These are phyloP conservation scores for Agrotis exclamationis DNA, from an alignment of 2,888 invertebrate species.

Conservation along the genomic window DNA sequence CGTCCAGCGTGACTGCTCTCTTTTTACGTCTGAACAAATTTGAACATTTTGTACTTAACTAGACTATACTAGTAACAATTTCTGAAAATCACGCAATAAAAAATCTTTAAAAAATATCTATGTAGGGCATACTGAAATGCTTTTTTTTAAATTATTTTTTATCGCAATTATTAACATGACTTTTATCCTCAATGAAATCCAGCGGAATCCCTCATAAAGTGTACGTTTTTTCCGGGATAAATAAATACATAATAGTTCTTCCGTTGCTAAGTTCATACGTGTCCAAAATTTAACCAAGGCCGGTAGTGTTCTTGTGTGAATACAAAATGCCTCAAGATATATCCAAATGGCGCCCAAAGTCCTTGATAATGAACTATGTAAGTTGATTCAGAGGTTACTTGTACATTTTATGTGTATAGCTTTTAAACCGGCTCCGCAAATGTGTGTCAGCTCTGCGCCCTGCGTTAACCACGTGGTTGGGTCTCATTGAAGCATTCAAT, in stretches of 20 bases:
- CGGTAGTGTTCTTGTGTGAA: slow-evolving; percentile 23
- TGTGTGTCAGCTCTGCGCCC: slow-evolving; percentile 41
- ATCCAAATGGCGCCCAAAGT: slow-evolving; percentile 14
- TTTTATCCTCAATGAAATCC: slow-evolving; percentile 8
- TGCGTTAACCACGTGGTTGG: slow-evolving; percentile 29
- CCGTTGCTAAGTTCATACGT: slow-evolving; percentile 6
- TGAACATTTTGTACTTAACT: no score
- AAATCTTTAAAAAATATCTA: no score
- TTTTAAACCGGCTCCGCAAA: slow-evolving; percentile 29
- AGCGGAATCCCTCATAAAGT: neutral
- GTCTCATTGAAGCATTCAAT: slow-evolving; percentile 24
- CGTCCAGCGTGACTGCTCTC: no score
- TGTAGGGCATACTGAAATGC: no score
- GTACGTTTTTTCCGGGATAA: slow-evolving; percentile 22
- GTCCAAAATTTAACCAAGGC: slow-evolving; percentile 11
- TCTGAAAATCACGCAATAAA: no score
- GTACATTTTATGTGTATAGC: slow-evolving; percentile 15
- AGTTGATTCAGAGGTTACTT: slow-evolving; percentile 28
- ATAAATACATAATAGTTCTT: neutral
- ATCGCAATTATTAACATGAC: neutral
- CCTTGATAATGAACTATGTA: slow-evolving; percentile 43
- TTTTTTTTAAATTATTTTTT: neutral
- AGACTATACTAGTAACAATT: no score
- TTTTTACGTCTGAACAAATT: no score
- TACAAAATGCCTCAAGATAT: slow-evolving; percentile 27